These are phyloP conservation scores for Lymantria monacha DNA, from an alignment of 2,888 invertebrate genomes.

Conservation along the genomic window DNA sequence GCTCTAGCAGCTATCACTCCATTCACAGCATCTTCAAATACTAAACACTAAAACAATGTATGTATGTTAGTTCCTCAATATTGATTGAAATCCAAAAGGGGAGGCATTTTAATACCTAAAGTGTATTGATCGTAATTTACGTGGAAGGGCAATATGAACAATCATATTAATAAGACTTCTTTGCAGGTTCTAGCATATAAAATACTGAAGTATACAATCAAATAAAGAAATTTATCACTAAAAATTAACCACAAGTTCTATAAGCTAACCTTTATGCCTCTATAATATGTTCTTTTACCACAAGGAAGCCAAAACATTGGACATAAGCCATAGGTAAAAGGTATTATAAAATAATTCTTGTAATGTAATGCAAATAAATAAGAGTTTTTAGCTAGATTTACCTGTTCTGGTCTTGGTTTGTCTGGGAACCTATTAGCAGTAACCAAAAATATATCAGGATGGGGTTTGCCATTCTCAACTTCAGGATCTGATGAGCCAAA, in stretches of 20 bases:
- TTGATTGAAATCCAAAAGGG: not conserved
- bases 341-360: no score
- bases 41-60: slow-evolving; percentile 84
- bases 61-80: not conserved
- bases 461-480: slow-evolving; percentile 92
- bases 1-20: slow-evolving; percentile 89
- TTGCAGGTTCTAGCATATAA: no score
- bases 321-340: no score
- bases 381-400: slow-evolving; percentile 31
- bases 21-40: slow-evolving; percentile 95
- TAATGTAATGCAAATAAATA: not conserved
- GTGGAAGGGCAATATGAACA: no score
- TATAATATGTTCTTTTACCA: no score
- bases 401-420: slow-evolving; percentile 82
- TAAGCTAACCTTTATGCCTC: no score
- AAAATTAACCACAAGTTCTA: no score
- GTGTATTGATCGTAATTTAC: no score
- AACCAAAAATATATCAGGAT: slow-evolving; percentile 92
- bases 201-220: no score
- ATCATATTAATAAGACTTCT: no score
- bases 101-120: not conserved
- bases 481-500: slow-evolving; percentile 92
- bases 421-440: slow-evolving; percentile 88
- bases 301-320: no score
- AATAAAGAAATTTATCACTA: no score